Base-by-base conservation (phyloP, 2,888 invertebrate species). In the Brachypalpus laphriformis region DNA sequence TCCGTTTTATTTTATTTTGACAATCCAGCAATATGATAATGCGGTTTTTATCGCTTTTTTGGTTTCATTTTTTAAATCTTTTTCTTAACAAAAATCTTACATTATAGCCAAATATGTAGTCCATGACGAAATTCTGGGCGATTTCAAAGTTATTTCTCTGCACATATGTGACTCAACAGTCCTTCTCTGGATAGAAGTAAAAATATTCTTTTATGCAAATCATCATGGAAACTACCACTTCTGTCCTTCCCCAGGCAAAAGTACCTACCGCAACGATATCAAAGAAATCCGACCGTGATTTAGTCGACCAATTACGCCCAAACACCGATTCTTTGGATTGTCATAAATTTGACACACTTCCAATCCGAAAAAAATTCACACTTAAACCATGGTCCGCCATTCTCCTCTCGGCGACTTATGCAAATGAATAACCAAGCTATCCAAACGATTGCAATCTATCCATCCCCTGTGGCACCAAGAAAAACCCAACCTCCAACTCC, bases 391-490 rank as follows among this genome's bases (percentile, higher is more conserved):
- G 47, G 34, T 34, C 34, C 34, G 47, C n/a, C 31, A 56, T 34
- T 65, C 56, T 34, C 49, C 34, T 42, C 4, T 45, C 20, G 59
- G 42, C 66, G 42, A 70, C 65, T 71, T 37, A 42, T 77, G 59
- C 51, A 70, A 76, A 71, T 65, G 63, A 66, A 65, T 11, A 54
- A 20, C 68, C 49, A 34, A 61, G 18, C 25, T 16, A 25, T n/a
- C 18, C 18, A 16, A 47, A 49, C 65, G 65, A 66, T 82, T 82
- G 76, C 82, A 76, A 82, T 82, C 75, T 76, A 76, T 82, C 40
- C 70, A 82, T 70, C 47, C 70, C 71, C 28, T 51, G 14, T 40
- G 65, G 71, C 57, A 56, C 7, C 9, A 20, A 16, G 51, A 25
- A 72, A 65, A 56, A 66, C 40, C 9, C 9, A 18, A 20, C 1